Evolutionary conservation across 2,113 vertebrate genomes (phyloP), one percentile per base, ranked within the genome.

Genomic region (Indicator maculatus): DNA sequence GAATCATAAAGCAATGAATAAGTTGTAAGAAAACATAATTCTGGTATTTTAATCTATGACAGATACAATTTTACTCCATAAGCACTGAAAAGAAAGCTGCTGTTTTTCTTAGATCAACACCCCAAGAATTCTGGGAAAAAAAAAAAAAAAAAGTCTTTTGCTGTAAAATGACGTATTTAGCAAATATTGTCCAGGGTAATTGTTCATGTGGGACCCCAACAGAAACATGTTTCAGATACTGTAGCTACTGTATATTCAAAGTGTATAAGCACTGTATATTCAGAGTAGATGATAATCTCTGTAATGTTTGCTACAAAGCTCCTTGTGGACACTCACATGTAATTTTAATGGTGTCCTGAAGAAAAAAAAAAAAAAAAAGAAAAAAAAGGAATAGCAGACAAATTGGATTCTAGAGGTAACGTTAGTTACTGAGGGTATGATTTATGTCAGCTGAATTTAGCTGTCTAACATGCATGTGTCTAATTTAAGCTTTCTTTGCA

Each of bases 11-110:
- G 96, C 82, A 97, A 97, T 97, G 96, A 97, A 97, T 97, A 97
- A 97, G 96, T 97, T 97, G 98, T 97, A 96, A 96, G 94, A 96
- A 97, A 95, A 97, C 66, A 97, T 97, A 98, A 98, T 98, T 98
- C 97, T 89, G 86, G 83, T 97, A 96, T 97, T 97, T 98, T 96
- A 85, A 95, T 97, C 89, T 96, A 94, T 97, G 97, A 98, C 97
- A 98, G 96, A 96, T 96, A 89, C 93, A 97, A 95, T 96, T 97
- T 97, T 96, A 73, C 61, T 95, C 45, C 83, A 86, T 96, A 97
- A 93, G 91, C 74, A 93, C 44, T 86, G 93, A 94, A 96, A 97
- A 88, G 67, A 96, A 97, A 93, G 73, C 80, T 84, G 80, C 52
- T 39, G 19, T 91, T 97, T 96, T 95, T 83, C 92, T 94, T 50